Evolutionary conservation across 2,888 invertebrate genomes (phyloP).

Genomic region (Lymantria dispar): DNA sequence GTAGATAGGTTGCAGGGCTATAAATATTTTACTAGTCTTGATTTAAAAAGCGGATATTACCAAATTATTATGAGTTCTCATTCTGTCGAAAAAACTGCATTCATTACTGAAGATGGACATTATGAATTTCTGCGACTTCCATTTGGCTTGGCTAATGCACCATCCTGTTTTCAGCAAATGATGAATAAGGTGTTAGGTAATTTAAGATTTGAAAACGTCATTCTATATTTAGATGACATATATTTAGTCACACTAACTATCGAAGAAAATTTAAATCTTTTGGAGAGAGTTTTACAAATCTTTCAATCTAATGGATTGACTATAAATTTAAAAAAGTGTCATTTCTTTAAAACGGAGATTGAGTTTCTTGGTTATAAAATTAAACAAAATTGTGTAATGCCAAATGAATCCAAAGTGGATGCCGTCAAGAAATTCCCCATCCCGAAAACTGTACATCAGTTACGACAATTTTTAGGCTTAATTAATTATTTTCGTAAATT

Average conservation of each 20-base stretch:
- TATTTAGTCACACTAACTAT: conserved; percentile 2
- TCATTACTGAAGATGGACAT: conserved; percentile 6
- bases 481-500: neutral
- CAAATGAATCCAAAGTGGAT: too few relatives aligned
- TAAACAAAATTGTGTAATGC: too few relatives aligned
- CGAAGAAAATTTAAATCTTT: conserved; percentile 2
- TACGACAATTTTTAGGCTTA: neutral
- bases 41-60: neutral
- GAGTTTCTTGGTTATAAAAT: too few relatives aligned
- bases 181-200: too few relatives aligned
- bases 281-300: conserved; percentile 8
- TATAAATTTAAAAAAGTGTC: conserved; percentile 32
- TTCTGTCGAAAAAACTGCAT: conserved; percentile 4
- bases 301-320: conserved; percentile 20
- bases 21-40: too few relatives aligned
- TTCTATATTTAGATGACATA: neutral
- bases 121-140: conserved; percentile 4
- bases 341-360: conserved; percentile 14
- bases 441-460: neutral
- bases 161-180: neutral
- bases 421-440: neutral
- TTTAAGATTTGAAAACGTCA: too few relatives aligned
- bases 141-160: neutral
- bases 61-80: conserved; percentile 1
- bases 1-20: conserved; percentile 4